Evolutionary conservation across 2,888 invertebrate genomes (phyloP).

Genomic region (Zele albiditarsus): DNA sequence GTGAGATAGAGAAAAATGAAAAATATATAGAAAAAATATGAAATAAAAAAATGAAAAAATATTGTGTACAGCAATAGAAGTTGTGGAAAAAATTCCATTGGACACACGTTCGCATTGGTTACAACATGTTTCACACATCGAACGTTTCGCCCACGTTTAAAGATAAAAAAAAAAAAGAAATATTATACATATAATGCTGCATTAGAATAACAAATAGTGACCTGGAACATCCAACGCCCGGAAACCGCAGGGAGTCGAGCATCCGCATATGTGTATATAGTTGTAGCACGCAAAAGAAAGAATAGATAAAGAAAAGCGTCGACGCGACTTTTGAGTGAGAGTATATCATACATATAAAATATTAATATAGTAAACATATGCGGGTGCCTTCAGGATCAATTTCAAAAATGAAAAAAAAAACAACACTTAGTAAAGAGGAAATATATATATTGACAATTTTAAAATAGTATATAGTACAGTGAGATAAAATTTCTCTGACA

Average conservation of each 20-base stretch:
- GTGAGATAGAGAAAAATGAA: constrained; percentile 1
- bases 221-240: constrained; percentile 66
- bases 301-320: constrained; percentile 29
- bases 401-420: too few relatives aligned
- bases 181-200: constrained; percentile 65
- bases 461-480: background rate
- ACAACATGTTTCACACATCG: constrained; percentile 71
- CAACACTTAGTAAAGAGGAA: background rate
- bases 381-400: background rate
- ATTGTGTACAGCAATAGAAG: constrained; percentile 14
- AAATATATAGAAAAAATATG: background rate
- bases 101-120: constrained; percentile 60
- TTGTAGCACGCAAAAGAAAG: constrained; percentile 19
- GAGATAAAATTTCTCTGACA: background rate
- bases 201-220: constrained; percentile 72
- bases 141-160: constrained; percentile 65
- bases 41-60: constrained; percentile 10
- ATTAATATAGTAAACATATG: constrained; percentile 5
- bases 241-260: constrained; percentile 63
- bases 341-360: constrained; percentile 13
- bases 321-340: constrained; percentile 2
- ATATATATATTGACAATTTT: background rate
- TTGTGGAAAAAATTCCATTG: constrained; percentile 61
- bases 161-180: constrained; percentile 48
- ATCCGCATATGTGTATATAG: constrained; percentile 43